These are phyloP conservation scores for Netta rufina DNA, from an alignment of 2,797 vertebrate species.

Conservation along the genomic window DNA sequence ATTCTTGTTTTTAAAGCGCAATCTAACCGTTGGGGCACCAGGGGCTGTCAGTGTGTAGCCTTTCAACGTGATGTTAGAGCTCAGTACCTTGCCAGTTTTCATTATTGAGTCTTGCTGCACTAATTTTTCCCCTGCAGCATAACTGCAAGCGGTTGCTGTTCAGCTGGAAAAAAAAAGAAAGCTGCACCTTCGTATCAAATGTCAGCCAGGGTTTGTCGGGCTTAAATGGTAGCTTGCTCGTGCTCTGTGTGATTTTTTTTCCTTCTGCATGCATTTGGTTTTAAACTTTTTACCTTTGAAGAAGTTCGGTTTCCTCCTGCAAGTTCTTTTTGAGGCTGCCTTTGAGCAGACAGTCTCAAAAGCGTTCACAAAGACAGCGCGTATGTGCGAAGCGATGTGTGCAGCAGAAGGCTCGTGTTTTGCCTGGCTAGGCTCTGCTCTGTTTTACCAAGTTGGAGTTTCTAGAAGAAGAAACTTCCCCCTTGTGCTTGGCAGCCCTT, in stretches of 20 bases:
- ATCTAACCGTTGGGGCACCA: background rate
- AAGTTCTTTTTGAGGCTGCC: background rate
- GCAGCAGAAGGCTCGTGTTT: background rate
- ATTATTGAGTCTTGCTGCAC: background rate
- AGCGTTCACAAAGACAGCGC: background rate
- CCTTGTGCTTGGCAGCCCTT: background rate
- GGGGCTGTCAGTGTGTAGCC: accelerated
- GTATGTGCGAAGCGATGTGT: background rate
- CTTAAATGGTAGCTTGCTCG: background rate
- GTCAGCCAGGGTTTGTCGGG: background rate
- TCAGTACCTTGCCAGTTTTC: background rate
- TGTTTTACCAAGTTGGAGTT: background rate
- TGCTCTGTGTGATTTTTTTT: background rate
- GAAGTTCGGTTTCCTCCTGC: background rate
- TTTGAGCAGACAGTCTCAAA: background rate
- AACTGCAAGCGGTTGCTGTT: background rate
- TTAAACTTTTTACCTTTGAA: background rate
- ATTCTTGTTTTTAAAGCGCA: background rate
- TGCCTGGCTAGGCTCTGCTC: background rate
- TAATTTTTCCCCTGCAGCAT: background rate
- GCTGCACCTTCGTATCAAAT: background rate
- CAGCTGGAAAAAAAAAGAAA: background rate
- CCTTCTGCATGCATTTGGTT: background rate
- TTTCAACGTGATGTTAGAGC: background rate
- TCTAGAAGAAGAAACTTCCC: background rate